These are phyloP conservation scores for Podotricha telesiphe DNA, from an alignment of 2,888 invertebrate species.

Conservation along the genomic window DNA sequence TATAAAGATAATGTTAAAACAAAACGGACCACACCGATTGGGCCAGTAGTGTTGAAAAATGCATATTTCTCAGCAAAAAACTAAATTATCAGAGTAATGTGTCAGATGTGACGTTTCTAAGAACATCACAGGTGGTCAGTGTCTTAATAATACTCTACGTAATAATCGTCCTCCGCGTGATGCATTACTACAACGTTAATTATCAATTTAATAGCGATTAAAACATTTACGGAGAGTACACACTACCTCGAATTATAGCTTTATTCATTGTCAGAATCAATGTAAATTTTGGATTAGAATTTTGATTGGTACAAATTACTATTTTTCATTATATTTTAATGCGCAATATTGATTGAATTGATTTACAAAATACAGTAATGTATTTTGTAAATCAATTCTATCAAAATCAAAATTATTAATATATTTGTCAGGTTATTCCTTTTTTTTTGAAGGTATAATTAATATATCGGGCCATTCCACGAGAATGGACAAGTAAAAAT, in stretches of 20 bases:
- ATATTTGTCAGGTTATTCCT: too few relatives aligned
- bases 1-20: too few relatives aligned
- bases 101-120: neutral
- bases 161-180: slow-evolving; percentile 9
- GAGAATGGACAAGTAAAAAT: too few relatives aligned
- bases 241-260: neutral
- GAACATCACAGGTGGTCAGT: slow-evolving; percentile 12
- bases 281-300: neutral
- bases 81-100: slow-evolving; percentile 1
- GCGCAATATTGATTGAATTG: too few relatives aligned
- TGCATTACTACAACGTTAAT: slow-evolving; percentile 20
- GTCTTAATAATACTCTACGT: slow-evolving; percentile 9
- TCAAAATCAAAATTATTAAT: too few relatives aligned
- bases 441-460: too few relatives aligned
- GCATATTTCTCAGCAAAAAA: neutral
- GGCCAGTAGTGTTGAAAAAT: neutral
- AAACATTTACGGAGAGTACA: slow-evolving; percentile 22
- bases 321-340: neutral
- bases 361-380: too few relatives aligned
- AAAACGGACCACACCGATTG: too few relatives aligned
- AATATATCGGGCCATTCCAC: too few relatives aligned
- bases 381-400: too few relatives aligned
- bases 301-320: neutral
- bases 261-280: neutral
- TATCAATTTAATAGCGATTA: slow-evolving; percentile 30